Base-by-base conservation (phyloP, 2,113 vertebrate genomes). In the Micronisus gabar region DNA sequence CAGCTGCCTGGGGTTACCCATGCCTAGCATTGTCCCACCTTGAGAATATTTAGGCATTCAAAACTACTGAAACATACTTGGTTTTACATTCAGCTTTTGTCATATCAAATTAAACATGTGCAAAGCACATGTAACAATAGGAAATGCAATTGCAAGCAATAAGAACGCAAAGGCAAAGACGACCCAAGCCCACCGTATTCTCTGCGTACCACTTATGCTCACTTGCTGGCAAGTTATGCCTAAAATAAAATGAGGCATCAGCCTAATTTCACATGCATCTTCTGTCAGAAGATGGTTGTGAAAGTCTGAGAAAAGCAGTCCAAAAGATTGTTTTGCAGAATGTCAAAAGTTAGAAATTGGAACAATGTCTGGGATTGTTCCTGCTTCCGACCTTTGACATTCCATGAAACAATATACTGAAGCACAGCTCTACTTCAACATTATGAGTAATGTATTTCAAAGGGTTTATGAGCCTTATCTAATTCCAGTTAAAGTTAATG, bases 291-390 rank as follows among this genome's bases (percentile, higher is more conserved):
- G 70, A 48, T 13, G 29, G 17, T 6, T 8, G 3, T 53, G 58
- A 73, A 81, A 85, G 58, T 22, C 58, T 0, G 0, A 48, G 53
- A 59, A 70, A 87, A 82, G 29, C 36, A 29, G 0, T n/a, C 62
- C 40, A 5, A 68, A 65, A 85, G 48, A 21, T 34, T 62, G 53
- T 61, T 95, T 30, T 38, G 66, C 4, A 58, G 80, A 67, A 81
- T 74, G 68, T 55, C 83, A 67, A 18, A 85, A 95, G 90, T 75
- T 43, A 36, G 88, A 82, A 79, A 48, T 1, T 5, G 80, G 89
- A 95, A 93, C 91, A 96, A 93, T 81, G 81, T 85, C 88, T 41
- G 56, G 76, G 83, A 81, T 95, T 94, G 90, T 91, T 95, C 81
- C 83, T 21, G 47, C 45, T 58, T 56, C 76, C 0, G 50, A 93